Evolutionary conservation across 2,888 invertebrate genomes (phyloP), one percentile per base, ranked within the genome.

Genomic region (Phaedon cochleariae): DNA sequence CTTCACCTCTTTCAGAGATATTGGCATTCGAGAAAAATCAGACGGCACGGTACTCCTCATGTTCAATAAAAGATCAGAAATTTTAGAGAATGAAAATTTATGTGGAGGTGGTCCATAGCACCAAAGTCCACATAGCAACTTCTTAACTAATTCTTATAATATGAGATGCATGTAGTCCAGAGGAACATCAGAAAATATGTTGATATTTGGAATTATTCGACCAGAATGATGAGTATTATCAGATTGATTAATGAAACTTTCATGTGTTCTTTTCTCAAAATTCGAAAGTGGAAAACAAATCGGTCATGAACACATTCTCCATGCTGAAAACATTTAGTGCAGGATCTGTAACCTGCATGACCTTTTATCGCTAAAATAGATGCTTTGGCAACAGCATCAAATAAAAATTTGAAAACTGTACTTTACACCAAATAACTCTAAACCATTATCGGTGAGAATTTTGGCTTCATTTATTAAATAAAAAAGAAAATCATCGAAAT

Each of bases 81-180:
- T 53, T 53, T 15, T 37, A 12, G 10, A 21, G 17, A 31, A 53
- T 29, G 31, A 53, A 53, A 53, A 53, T 31, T 29, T 53, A 34
- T 53, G 53, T 17, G 53, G 53, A 31, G 53, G 53, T 31, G 53
- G 29, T 53, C 53, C 53, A 53, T 53, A 12, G 53, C 53, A 53
- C 53, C 53, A 53, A 53, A 53, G 53, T 18, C 53, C 31, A 53
- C 53, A 53, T 29, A 31, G 31, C 31, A 53, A 31, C 31, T 53
- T 53, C 20, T 53, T 34, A 31, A 53, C 53, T n/a, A 53, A 15
- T 53, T 15, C 41, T 41, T 15, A 12, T 41, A 41, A 12, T 15
- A 41, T 41, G 12, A 41, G 66, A 22, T 66, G 57, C 70, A 65
- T 68, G 48, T 70, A 70, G 65, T 70, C 68, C 61, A 70, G 53